Conservation (phyloP, 2,113 vertebrate species). For the Ptychochromis oligacanthus region DNA sequence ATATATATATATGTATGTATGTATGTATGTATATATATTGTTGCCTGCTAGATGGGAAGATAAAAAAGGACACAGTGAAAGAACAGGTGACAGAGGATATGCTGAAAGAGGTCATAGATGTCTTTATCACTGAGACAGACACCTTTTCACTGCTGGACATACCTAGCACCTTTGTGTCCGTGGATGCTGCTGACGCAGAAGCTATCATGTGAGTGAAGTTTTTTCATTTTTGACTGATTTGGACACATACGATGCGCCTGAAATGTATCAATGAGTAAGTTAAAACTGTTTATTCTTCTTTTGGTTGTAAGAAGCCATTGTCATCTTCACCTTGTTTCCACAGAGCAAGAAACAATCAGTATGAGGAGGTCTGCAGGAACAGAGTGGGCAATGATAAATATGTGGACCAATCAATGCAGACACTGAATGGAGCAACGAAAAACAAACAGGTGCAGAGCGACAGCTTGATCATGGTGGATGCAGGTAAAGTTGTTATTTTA, state of each 20-base stretch:
- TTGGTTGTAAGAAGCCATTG: background rate
- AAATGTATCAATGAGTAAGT: background rate
- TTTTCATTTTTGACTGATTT: background rate
- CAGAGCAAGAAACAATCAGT: conserved; percentile 81
- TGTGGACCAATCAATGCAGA: conserved; percentile 86
- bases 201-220: conserved; percentile 76
- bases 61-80: conserved; percentile 55
- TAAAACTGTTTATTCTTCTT: too few species aligned
- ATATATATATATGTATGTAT: too few species aligned
- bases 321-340: conserved; percentile 25
- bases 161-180: conserved; percentile 76
- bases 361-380: conserved; percentile 80
- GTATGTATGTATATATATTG: too few species aligned
- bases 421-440: conserved; percentile 83
- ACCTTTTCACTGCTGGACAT: conserved; percentile 83
- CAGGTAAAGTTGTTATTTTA: conserved; percentile 78
- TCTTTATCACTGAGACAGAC: conserved; percentile 83
- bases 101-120: conserved; percentile 76
- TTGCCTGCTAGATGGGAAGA: conserved; percentile 70
- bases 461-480: conserved; percentile 73
- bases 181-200: conserved; percentile 80
- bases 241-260: background rate
- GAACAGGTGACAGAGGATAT: conserved; percentile 78
- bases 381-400: conserved; percentile 81
- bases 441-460: conserved; percentile 87